phyloP scores from a whole-genome alignment of 2,888 invertebrate species.

The Loripinus fragilis region DNA sequence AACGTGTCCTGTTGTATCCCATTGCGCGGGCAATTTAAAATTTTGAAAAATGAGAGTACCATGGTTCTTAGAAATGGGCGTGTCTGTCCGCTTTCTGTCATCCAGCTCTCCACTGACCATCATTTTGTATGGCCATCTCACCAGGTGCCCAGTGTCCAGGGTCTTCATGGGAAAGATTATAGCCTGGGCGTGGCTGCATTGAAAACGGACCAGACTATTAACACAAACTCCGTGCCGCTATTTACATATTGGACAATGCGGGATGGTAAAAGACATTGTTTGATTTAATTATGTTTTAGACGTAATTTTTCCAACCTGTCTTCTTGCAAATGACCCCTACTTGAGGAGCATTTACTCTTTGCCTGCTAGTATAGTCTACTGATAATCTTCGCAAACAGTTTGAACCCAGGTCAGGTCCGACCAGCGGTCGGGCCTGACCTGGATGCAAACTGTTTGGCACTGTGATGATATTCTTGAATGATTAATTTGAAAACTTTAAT shows the following conservation, averaged over 20 bases:
- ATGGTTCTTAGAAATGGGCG: not conserved
- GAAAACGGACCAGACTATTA: not conserved
- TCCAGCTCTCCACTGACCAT: not conserved
- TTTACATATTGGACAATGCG: slow-evolving; percentile 15
- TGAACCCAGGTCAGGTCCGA: too few relatives aligned
- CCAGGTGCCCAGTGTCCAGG: slow-evolving; percentile 12
- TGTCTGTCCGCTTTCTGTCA: not conserved
- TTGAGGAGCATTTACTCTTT: not conserved
- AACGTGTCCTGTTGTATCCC: not conserved
- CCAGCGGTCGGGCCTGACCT: too few relatives aligned
- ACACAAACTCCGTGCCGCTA: not conserved
- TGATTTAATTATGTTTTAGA: slow-evolving; percentile 13
- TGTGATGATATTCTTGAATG: too few relatives aligned
- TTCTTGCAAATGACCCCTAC: slow-evolving; percentile 13
- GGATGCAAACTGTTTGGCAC: too few relatives aligned
- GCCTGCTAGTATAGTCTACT: too few relatives aligned
- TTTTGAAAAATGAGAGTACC: not conserved
- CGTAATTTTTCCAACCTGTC: slow-evolving; percentile 17
- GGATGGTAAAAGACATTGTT: not conserved
- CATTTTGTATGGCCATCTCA: not conserved
- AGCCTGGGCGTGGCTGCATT: not conserved
- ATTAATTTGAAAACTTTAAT: too few relatives aligned
- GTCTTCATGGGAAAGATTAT: slow-evolving; percentile 10
- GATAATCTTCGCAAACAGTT: too few relatives aligned
- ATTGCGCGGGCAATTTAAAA: not conserved